Base-by-base conservation (phyloP, 1,140 invertebrate genomes). In the Calycopis cecrops region DNA sequence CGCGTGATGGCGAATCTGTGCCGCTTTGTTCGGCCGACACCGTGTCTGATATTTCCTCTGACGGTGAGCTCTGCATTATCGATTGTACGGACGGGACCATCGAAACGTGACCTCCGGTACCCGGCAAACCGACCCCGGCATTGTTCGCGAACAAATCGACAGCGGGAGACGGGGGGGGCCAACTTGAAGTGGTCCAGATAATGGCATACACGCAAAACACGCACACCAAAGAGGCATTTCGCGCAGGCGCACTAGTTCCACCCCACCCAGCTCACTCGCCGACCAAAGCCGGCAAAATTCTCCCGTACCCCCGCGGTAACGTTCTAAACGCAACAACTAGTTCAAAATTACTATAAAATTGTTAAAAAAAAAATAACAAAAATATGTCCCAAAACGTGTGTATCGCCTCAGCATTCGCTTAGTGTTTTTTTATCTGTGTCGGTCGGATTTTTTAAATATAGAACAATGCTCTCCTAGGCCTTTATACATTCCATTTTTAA, bases 1-100 rank as follows among this genome's bases (percentile, higher is more conserved):
- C 6, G 21, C 6, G 21, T 2, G 21, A 28, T 28, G 2, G 6
- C 6, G 38, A 42, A 40, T 34, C 40, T 54, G 40, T 54, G 38
- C 52, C 49, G 65, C 72, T 77, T 71, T 72, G 71, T 73, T 62
- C 64, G 64, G 55, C 71, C 73, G 73, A 73, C 79, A 71, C 59
- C 64, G 62, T 61, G 78, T 85, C 79, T 85, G 79, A 83, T 79
- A 79, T 83, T 82, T 79, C 76, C 77, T 76, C 71, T 66, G 67
- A 76, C 21, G 21, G 21, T 28, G 68, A 63, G 55, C 55, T 77
- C 78, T 76, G 76, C 77, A 76, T 80, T 85, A 85, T 85, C 79
- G 82, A 85, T 85, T 85, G 73, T 78, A 70, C 73, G 72, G 76
- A 82, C 67, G 78, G 28, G 61, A 69, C 79, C 71, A 80, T 0